phyloP scores from a whole-genome alignment of 2,113 vertebrate species.

The Callorhinus ursinus region DNA sequence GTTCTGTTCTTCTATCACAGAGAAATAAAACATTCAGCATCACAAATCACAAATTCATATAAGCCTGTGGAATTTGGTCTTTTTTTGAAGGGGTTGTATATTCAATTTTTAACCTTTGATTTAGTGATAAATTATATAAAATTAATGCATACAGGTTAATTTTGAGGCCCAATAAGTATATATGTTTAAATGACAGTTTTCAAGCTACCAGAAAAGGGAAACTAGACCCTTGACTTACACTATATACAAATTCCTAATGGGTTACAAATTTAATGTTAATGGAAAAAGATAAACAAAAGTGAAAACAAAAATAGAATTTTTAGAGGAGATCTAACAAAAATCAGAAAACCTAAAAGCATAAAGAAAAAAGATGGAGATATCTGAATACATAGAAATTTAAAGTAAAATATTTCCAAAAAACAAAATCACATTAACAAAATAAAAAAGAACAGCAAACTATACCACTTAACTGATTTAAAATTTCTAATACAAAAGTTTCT shows the following conservation, averaged over 20 bases:
- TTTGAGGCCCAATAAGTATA: neutral
- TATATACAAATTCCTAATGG: neutral
- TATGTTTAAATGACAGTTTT: neutral
- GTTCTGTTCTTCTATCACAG: neutral
- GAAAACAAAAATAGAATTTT: neutral
- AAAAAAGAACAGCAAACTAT: neutral
- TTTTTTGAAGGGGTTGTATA: neutral
- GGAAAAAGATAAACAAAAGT: neutral
- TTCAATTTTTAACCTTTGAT: neutral
- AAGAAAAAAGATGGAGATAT: neutral
- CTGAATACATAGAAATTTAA: neutral
- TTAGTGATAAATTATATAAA: neutral
- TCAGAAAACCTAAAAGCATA: neutral
- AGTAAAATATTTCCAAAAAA: neutral
- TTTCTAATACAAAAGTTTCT: neutral
- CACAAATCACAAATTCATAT: neutral
- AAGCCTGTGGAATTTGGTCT: neutral
- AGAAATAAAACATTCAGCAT: neutral
- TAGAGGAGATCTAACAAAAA: conserved; percentile 4
- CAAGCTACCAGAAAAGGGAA: neutral
- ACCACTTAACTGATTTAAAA: neutral
- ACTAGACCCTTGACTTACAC: neutral
- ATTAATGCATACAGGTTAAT: neutral
- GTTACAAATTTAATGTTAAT: neutral
- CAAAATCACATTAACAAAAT: neutral